These are phyloP conservation scores for Villa cingulata DNA, from an alignment of 2,888 invertebrate species.

Conservation along the genomic window DNA sequence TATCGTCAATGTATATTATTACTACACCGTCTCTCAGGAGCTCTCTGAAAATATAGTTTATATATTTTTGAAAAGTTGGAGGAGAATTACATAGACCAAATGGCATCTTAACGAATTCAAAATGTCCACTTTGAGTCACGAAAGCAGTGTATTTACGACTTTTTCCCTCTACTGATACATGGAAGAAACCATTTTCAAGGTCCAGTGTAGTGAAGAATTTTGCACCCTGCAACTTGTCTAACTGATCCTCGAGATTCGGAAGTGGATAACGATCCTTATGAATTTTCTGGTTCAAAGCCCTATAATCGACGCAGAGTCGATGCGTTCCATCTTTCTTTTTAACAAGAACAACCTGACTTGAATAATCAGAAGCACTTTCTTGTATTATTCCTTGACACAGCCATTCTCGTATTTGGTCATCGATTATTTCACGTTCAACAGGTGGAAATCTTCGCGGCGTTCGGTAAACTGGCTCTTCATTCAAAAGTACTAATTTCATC, in stretches of 20 bases:
- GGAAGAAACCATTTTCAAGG: slow-evolving; percentile 25
- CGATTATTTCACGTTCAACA: not conserved
- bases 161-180: slow-evolving; percentile 20
- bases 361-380: not conserved
- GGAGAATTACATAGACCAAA: not conserved
- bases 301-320: slow-evolving; percentile 18
- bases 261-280: slow-evolving; percentile 22
- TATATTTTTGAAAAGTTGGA: not conserved
- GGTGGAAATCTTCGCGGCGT: no score
- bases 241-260: slow-evolving; percentile 26
- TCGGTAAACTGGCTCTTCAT: no score
- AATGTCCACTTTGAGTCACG: slow-evolving; percentile 23
- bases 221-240: slow-evolving; percentile 18
- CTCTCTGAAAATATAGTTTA: not conserved
- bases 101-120: slow-evolving; percentile 15
- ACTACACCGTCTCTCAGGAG: not conserved
- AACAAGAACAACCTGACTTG: not conserved
- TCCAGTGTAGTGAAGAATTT: slow-evolving; percentile 21
- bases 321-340: not conserved
- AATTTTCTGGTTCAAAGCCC: slow-evolving; percentile 24
- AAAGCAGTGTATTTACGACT: slow-evolving; percentile 23
- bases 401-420: not conserved
- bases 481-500: not conserved
- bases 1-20: not conserved
- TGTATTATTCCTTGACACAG: not conserved